These are phyloP conservation scores for Drosophila orena DNA, from an alignment of 1,140 invertebrate genomes.

Conservation along the genomic window DNA sequence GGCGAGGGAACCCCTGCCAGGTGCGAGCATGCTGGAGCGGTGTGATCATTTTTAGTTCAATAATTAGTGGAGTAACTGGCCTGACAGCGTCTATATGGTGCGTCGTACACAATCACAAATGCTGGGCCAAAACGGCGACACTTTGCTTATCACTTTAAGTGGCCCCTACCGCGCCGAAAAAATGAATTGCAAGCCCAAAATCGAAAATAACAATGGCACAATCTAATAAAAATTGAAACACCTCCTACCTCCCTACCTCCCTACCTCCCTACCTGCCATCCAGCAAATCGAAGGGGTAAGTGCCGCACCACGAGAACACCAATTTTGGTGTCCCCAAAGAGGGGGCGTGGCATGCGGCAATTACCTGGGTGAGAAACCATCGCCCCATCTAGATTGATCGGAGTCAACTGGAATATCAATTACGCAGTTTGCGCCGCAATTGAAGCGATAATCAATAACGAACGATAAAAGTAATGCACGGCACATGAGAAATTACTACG, in stretches of 20 bases:
- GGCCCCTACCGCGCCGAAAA: constrained; percentile 47
- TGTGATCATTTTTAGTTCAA: constrained; percentile 62
- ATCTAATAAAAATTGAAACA: constrained; percentile 60
- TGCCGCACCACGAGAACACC: too few species aligned
- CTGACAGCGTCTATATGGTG: constrained; percentile 25
- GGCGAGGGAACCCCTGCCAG: background rate
- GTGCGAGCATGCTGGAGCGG: background rate
- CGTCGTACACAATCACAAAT: constrained; percentile 17
- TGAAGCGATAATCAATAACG: constrained; percentile 44
- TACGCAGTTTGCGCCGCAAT: constrained; percentile 42
- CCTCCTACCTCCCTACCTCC: too few species aligned
- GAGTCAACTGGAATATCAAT: constrained; percentile 49
- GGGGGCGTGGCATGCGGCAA: constrained; percentile 23
- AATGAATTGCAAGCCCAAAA: constrained; percentile 28
- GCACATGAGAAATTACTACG: constrained; percentile 36
- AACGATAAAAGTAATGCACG: constrained; percentile 44
- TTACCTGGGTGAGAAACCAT: constrained; percentile 32
- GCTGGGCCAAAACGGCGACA: constrained; percentile 61
- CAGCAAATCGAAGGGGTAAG: background rate
- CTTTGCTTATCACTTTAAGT: constrained; percentile 76
- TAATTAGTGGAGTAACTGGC: constrained; percentile 70
- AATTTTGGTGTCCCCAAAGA: background rate
- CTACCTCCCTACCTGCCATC: too few species aligned
- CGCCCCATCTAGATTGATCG: constrained; percentile 32
- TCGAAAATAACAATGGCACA: constrained; percentile 29